Conservation (phyloP, 1,140 invertebrate species). For the Asobara japonica region DNA sequence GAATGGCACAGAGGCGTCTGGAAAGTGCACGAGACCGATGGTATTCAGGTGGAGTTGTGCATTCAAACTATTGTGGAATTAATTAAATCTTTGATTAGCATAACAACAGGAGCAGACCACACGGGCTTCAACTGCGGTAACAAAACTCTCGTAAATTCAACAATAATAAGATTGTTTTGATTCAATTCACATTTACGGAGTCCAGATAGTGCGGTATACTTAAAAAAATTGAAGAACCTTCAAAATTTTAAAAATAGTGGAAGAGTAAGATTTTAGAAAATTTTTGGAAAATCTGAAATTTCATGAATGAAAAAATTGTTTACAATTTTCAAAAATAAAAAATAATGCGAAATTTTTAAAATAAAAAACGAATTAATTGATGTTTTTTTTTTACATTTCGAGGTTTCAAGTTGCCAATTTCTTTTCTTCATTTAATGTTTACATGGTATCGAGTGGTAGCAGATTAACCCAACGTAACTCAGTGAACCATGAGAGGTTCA, state of each 20-base stretch:
- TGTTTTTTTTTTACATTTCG: no score
- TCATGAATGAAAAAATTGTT: no score
- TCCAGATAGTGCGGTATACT: no score
- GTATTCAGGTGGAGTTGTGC: background rate
- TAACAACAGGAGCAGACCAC: constrained; percentile 25
- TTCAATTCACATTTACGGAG: background rate
- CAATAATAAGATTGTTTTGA: background rate
- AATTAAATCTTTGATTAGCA: constrained; percentile 40
- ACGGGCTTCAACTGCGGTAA: background rate
- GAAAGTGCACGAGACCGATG: background rate
- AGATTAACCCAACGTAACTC: background rate
- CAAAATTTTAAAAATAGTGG: no score
- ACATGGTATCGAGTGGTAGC: background rate
- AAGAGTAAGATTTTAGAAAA: no score
- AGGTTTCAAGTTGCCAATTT: no score
- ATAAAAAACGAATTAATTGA: no score
- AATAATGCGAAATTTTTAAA: no score
- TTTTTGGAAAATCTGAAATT: no score
- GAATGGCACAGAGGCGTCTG: background rate
- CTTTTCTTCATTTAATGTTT: no score
- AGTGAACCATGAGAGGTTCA: background rate
- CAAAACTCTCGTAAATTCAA: background rate
- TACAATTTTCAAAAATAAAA: no score
- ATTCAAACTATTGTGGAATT: constrained; percentile 16
- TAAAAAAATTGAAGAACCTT: no score